These are phyloP conservation scores for Synanthedon vespiformis DNA, from an alignment of 2,888 invertebrate species.

Conservation along the genomic window DNA sequence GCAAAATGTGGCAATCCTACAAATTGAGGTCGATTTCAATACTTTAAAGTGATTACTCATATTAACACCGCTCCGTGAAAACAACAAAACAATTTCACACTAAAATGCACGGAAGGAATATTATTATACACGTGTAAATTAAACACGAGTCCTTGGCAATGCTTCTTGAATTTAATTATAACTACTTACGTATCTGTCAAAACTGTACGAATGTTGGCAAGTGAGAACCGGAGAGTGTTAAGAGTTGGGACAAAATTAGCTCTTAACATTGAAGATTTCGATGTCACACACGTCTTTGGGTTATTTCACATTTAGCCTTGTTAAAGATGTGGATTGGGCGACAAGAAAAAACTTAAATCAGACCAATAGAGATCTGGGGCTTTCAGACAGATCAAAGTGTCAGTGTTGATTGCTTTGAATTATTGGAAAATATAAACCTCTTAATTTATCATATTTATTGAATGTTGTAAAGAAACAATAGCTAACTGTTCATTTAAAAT, in stretches of 20 bases:
- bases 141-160: slow-evolving; percentile 50
- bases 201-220: slow-evolving; percentile 60
- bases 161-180: slow-evolving; percentile 61
- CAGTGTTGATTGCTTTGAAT: too few relatives aligned
- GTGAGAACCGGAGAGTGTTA: slow-evolving; percentile 26
- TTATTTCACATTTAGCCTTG: slow-evolving; percentile 10
- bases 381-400: too few relatives aligned
- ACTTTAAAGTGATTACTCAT: slow-evolving; percentile 1
- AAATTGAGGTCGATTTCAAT: slow-evolving; percentile 17
- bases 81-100: neutral
- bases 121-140: slow-evolving; percentile 7
- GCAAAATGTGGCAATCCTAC: slow-evolving; percentile 25
- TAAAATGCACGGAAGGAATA: slow-evolving; percentile 5
- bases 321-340: neutral
- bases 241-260: slow-evolving; percentile 43
- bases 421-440: too few relatives aligned
- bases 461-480: too few relatives aligned
- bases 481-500: too few relatives aligned
- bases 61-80: neutral
- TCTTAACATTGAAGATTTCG: slow-evolving; percentile 27
- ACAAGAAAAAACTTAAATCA: too few relatives aligned
- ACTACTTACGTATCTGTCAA: slow-evolving; percentile 55
- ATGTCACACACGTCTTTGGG: slow-evolving; percentile 7
- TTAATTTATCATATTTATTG: too few relatives aligned
- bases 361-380: too few relatives aligned